A percentile compares a stretch with the other conserved stretches of the same genome.
These are phyloP conservation scores for Callospermophilus lateralis DNA, from an alignment of 2,113 vertebrate species.

Conservation along the genomic window DNA sequence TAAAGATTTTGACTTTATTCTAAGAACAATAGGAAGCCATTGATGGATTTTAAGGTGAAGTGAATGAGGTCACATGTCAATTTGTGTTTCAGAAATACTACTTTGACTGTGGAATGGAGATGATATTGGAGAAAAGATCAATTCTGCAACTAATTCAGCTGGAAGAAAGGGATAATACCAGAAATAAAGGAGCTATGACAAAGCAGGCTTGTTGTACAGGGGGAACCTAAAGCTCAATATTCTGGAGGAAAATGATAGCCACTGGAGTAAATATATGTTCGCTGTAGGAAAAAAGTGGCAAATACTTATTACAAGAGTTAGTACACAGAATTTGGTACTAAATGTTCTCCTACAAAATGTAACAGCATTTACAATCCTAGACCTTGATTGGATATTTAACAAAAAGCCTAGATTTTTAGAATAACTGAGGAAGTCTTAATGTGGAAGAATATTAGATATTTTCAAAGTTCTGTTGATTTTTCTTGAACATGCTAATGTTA, in stretches of 20 bases:
- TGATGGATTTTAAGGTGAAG: background rate
- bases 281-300: slow-evolving; percentile 28
- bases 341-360: slow-evolving; percentile 39
- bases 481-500: background rate
- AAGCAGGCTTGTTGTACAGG: background rate
- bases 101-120: background rate
- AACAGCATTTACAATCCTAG: slow-evolving; percentile 51
- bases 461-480: slow-evolving; percentile 1
- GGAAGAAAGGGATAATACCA: slow-evolving; percentile 39
- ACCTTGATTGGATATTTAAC: background rate
- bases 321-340: slow-evolving; percentile 45
- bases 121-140: slow-evolving; percentile 67
- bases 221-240: slow-evolving; percentile 58
- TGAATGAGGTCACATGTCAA: slow-evolving; percentile 1
- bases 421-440: background rate
- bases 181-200: slow-evolving; percentile 47
- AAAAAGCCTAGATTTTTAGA: background rate
- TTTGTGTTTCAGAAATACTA: slow-evolving; percentile 66
- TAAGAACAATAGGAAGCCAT: slow-evolving; percentile 33
- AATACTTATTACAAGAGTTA: slow-evolving; percentile 53
- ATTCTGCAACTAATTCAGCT: slow-evolving; percentile 63
- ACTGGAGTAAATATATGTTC: slow-evolving; percentile 55
- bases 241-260: slow-evolving; percentile 61
- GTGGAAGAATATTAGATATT: slow-evolving; percentile 16
- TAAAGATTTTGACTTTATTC: slow-evolving; percentile 30